Percentiles rank a stretch among this genome's conserved stretches.
These are phyloP conservation scores for Trachurus trachurus DNA, from an alignment of 2,797 vertebrate species.

Conservation along the genomic window DNA sequence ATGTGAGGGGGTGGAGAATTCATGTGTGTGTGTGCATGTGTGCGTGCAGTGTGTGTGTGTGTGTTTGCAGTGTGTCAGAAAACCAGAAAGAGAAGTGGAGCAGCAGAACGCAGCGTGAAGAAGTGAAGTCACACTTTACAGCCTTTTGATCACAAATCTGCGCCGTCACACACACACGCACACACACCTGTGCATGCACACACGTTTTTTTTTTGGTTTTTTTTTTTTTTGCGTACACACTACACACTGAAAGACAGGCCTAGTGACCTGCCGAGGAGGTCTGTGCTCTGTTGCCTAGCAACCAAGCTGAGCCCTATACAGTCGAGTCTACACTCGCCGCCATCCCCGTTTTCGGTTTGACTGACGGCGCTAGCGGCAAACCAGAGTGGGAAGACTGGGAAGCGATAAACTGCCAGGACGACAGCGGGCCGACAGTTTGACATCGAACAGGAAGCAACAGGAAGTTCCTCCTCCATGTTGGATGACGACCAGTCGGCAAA, in stretches of 20 bases:
- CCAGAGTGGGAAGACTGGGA: constrained; percentile 49
- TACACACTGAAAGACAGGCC: constrained; percentile 65
- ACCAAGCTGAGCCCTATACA: constrained; percentile 80
- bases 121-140: constrained; percentile 39
- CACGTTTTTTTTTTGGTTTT: neutral
- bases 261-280: constrained; percentile 81
- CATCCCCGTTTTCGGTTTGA: constrained; percentile 55
- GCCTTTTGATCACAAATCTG: constrained; percentile 66
- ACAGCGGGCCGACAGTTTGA: constrained; percentile 56
- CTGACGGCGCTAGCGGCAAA: constrained; percentile 57
- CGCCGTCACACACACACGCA: constrained; percentile 42
- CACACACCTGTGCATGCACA: constrained; percentile 7
- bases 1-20: constrained; percentile 78
- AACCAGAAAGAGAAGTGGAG: constrained; percentile 53
- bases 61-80: constrained; percentile 66
- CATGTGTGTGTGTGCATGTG: constrained; percentile 51
- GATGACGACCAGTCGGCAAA: constrained; percentile 42
- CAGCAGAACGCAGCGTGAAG: constrained; percentile 48
- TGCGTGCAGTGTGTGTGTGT: constrained; percentile 51
- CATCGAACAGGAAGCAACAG: constrained; percentile 45
- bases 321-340: constrained; percentile 56
- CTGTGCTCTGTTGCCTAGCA: constrained; percentile 86
- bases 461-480: constrained; percentile 70
- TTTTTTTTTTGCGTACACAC: constrained; percentile 29
- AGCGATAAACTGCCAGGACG: constrained; percentile 41